Evolutionary conservation across 2,113 vertebrate genomes (phyloP), one percentile per base, ranked within the genome.

Genomic region (Tor tambroides): DNA sequence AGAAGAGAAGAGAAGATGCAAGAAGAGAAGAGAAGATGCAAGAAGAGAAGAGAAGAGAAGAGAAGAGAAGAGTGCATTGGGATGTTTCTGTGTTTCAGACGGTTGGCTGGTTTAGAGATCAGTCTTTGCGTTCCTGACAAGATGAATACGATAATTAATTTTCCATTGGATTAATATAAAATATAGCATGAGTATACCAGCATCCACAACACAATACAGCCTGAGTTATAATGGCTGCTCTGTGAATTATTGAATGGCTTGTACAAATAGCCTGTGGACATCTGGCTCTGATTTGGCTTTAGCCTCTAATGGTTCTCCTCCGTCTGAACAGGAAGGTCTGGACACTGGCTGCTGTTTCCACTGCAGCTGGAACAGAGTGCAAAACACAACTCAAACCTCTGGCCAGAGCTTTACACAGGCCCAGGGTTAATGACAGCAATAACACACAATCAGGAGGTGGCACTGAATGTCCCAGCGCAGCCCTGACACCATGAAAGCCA

Each of bases 241-340:
- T 87, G 32, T 91, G 88, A 91, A 87, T 89, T 90, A 91, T 91
- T 90, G 89, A 87, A 89, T 88, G 86, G 84, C 63, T 61, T 87
- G 86, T 89, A 87, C 89, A 90, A 91, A 90, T 87, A 91, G 88
- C 90, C 86, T 85, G 30, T 84, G 87, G 81, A 91, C 91, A 91
- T 91, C 91, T 91, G 90, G 88, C 87, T 90, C 85, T 89, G 67
- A 90, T 91, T 91, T 86, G 86, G 89, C 81, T 84, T 78, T 85
- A 89, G 82, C 84, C 54, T 77, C 90, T 91, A 91, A 91, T 86
- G 88, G 88, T 86, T 88, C 71, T 85, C 17, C 63, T 89, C 86
- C 41, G 84, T 90, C 86, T 88, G 88, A 87, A 81, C 65, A 87
- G 69, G 88, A 90, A 80, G 81, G 74, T 86, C 84, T 89, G 89